Conservation (phyloP, 2,888 invertebrate species). For the Drosophila ezoana region DNA sequence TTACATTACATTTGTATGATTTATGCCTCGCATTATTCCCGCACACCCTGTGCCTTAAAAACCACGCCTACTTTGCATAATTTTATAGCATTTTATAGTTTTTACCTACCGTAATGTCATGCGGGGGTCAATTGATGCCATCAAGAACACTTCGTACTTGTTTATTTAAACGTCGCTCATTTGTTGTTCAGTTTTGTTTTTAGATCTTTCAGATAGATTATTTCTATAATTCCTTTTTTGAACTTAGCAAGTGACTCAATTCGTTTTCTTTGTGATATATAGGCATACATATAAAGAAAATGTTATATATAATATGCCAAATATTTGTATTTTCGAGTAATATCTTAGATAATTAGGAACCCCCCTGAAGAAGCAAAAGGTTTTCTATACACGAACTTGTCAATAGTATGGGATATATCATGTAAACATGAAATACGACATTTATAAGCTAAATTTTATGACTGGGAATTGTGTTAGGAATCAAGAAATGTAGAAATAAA, state of each 20-base stretch:
- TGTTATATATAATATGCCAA: no score
- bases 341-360: no score
- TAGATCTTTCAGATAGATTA: background rate
- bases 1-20: conserved; percentile 47
- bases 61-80: conserved; percentile 53
- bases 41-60: background rate
- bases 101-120: conserved; percentile 17
- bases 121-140: conserved; percentile 41
- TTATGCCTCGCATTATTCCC: conserved; percentile 26
- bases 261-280: background rate
- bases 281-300: no score
- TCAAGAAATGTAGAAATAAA: no score
- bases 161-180: background rate
- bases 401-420: no score
- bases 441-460: no score
- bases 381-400: no score
- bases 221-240: background rate
- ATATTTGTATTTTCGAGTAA: no score
- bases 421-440: no score
- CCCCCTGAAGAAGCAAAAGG: no score
- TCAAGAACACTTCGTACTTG: conserved; percentile 10
- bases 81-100: conserved; percentile 13
- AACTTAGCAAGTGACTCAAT: background rate
- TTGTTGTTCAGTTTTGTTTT: background rate
- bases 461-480: no score